phyloP scores from a whole-genome alignment of 2,888 invertebrate species.

The Amphimallon solstitiale region DNA sequence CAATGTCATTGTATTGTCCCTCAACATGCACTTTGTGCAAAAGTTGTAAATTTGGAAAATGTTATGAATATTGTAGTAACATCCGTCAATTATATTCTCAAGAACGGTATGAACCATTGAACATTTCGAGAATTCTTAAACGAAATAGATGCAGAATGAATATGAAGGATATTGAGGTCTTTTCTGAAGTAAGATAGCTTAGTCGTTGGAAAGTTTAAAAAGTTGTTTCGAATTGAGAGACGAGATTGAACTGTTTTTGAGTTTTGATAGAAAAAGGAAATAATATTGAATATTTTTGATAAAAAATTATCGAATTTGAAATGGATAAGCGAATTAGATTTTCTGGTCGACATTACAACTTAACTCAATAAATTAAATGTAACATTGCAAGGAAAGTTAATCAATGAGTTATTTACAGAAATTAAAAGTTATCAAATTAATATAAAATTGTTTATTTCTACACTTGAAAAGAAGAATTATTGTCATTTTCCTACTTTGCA shows the following conservation, averaged over 20 bases:
- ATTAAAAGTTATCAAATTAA: slow-evolving; percentile 24
- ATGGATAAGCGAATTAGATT: too few relatives aligned
- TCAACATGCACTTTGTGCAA: slow-evolving; percentile 16
- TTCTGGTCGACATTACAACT: too few relatives aligned
- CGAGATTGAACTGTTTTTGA: too few relatives aligned
- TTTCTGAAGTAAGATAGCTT: slow-evolving; percentile 32
- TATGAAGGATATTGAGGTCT: slow-evolving; percentile 25
- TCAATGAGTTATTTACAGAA: slow-evolving; percentile 33
- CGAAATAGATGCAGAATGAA: slow-evolving; percentile 28
- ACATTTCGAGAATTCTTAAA: slow-evolving; percentile 11
- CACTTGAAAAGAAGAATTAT: slow-evolving; percentile 34
- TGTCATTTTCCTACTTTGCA: too few relatives aligned
- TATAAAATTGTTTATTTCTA: slow-evolving; percentile 37
- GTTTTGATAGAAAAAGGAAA: too few relatives aligned
- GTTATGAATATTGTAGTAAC: slow-evolving; percentile 20
- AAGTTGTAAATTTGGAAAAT: slow-evolving; percentile 18
- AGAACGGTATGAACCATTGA: slow-evolving; percentile 11
- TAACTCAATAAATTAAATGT: slow-evolving; percentile 35
- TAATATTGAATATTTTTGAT: too few relatives aligned
- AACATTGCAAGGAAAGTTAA: slow-evolving; percentile 36
- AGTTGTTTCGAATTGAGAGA: neutral
- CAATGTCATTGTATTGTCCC: slow-evolving; percentile 2
- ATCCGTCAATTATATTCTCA: neutral
- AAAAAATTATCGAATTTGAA: too few relatives aligned
- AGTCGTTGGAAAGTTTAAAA: slow-evolving; percentile 27